These are phyloP conservation scores for Cynoglossus semilaevis DNA, from an alignment of 2,113 vertebrate genomes.

Conservation along the genomic window DNA sequence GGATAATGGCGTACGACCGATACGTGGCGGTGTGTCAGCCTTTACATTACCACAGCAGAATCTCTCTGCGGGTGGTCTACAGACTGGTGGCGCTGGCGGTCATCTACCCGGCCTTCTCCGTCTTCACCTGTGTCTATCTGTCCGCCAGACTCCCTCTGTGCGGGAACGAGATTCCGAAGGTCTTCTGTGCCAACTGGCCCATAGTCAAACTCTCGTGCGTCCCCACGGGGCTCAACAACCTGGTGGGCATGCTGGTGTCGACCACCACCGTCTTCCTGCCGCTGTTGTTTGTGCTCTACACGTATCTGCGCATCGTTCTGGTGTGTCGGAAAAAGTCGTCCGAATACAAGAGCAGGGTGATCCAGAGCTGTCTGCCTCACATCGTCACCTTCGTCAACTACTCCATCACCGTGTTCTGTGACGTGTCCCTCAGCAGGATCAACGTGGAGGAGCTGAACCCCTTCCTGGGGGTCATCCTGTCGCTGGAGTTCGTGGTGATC, in stretches of 20 bases:
- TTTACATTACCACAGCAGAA: conserved; percentile 67
- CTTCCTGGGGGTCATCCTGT: conserved; percentile 44
- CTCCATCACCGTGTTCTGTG: conserved; percentile 59
- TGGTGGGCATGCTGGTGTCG: conserved; percentile 46
- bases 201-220: conserved; percentile 66
- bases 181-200: conserved; percentile 72
- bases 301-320: conserved; percentile 43
- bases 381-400: conserved; percentile 58
- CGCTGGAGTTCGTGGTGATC: conserved; percentile 64
- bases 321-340: conserved; percentile 49
- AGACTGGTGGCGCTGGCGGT: conserved; percentile 35
- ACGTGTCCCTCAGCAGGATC: conserved; percentile 52
- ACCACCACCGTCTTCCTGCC: conserved; percentile 49
- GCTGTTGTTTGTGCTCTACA: conserved; percentile 56
- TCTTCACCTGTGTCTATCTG: conserved; percentile 49
- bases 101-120: conserved; percentile 49
- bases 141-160: conserved; percentile 65
- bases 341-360: conserved; percentile 48
- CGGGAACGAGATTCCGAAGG: conserved; percentile 58
- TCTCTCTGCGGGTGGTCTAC: conserved; percentile 50
- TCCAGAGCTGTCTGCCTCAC: conserved; percentile 64
- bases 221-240: conserved; percentile 46
- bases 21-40: conserved; percentile 75
- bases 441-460: conserved; percentile 48
- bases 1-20: conserved; percentile 75